Base-by-base conservation (phyloP, 2,113 vertebrate species). In the Callaeas wilsoni region DNA sequence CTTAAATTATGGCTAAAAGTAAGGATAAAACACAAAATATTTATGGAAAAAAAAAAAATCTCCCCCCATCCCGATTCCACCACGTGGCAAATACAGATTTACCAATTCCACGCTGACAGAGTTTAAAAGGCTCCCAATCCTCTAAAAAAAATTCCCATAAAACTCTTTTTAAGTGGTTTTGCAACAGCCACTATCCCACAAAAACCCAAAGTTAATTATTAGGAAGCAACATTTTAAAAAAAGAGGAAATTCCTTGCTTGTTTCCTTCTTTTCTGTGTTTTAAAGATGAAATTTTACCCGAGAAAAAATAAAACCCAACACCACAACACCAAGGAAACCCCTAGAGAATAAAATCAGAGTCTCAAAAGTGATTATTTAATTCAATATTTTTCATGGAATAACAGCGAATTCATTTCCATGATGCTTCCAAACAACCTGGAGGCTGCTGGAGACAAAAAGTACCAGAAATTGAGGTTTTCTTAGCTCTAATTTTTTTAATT, bases 61-160 rank as follows among this genome's bases (percentile, higher is more conserved):
- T 2, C 10, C 27, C 37, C 9, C 6, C 57, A 27, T 14, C 47
- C 16, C 13, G 19, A 16, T 41, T 32, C 19, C 14, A 8, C 6
- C 16, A 22, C 6, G 5, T 3, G 4, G 23, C 25, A 44, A 33
- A n/a, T n/a, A n/a, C 10, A 53, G n/a, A 57, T 35, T 55, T 8
- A n/a, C 7, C 59, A 59, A 22, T 23, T 46, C 35, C 20, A 7
- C 2, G 2, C 0, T 0, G 1, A 69, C 9, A 44, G 21, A 5
- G 26, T 5, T 50, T 20, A 49, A 50, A 46, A 64, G 26, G n/a
- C 25, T 12, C 16, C 6, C 12, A 47, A 4, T 27, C 32, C 44
- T 27, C 23, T 10, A 6, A 17, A 52, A 30, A 49, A 16, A 14
- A 7, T 10, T 15, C 7, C 21, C 9, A 17, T 1, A 50, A 42